Evolutionary conservation across 1,140 invertebrate genomes (phyloP).

Genomic region (Leptinotarsa undecemlineata): DNA sequence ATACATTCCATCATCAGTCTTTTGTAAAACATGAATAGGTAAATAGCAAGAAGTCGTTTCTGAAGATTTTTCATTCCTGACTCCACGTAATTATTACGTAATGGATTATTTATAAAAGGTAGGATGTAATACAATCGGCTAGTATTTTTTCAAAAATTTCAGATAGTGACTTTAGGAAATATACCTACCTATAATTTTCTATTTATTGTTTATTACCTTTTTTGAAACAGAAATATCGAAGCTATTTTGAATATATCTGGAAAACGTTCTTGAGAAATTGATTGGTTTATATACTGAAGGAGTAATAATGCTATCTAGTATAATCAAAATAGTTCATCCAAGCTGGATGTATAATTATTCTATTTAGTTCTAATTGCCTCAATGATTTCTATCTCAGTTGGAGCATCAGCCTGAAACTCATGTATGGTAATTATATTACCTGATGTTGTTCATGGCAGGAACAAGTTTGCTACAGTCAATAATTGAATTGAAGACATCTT

Average conservation of each 20-base stretch:
- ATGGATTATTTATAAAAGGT: not conserved
- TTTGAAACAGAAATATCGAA: not conserved
- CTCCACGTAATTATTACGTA: not conserved
- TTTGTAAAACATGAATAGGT: no score
- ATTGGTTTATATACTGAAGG: not conserved
- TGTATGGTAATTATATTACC: not conserved
- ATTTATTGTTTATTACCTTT: not conserved
- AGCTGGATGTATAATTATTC: not conserved
- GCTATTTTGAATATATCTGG: no score
- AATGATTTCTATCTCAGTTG: not conserved
- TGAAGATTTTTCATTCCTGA: no score
- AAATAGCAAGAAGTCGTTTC: no score
- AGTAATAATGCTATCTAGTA: not conserved
- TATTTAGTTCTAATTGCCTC: not conserved
- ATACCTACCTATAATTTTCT: not conserved
- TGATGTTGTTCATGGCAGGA: not conserved
- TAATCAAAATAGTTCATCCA: not conserved
- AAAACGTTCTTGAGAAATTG: no score
- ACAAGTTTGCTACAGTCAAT: not conserved
- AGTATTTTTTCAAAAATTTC: not conserved
- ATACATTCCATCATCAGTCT: no score
- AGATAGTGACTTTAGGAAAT: not conserved
- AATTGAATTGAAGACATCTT: not conserved
- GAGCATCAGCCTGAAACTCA: not conserved
- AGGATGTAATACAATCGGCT: not conserved